Conservation (phyloP, 2,888 invertebrate species). For the Tineola bisselliella region DNA sequence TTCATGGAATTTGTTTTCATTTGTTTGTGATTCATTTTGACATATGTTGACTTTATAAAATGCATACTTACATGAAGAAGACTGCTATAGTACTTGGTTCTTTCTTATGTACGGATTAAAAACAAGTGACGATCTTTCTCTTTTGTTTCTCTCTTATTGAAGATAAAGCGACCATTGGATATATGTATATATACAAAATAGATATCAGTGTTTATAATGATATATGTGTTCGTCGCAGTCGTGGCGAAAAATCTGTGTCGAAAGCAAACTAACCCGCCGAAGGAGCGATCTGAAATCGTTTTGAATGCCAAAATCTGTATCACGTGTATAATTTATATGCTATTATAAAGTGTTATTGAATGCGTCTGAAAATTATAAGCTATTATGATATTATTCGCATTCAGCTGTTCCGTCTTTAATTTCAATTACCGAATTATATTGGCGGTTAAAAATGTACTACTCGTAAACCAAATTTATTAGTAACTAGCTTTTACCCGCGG, state of each 20-base stretch:
- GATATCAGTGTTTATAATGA: no score
- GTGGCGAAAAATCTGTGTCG: slow-evolving; percentile 12
- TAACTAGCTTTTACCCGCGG: no score
- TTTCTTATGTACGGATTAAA: no score
- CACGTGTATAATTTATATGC: slow-evolving; percentile 32
- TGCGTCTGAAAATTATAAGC: slow-evolving; percentile 25
- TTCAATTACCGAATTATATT: slow-evolving; percentile 32
- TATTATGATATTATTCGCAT: slow-evolving; percentile 41
- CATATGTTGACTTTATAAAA: no score
- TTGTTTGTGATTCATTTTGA: neutral
- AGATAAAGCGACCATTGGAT: no score
- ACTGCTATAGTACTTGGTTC: no score
- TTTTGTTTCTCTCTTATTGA: no score
- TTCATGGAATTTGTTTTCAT: neutral
- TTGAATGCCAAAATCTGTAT: slow-evolving; percentile 29
- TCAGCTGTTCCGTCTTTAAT: slow-evolving; percentile 30
- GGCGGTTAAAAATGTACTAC: no score
- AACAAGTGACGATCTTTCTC: no score
- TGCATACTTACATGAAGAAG: no score
- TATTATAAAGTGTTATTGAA: slow-evolving; percentile 41
- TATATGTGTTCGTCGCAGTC: slow-evolving; percentile 23
- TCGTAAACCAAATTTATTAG: no score
- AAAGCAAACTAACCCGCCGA: neutral
- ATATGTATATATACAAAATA: no score
- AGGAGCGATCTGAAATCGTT: neutral